Percentiles rank a stretch among this genome's conserved stretches.
Evolutionary conservation across 2,797 vertebrate genomes (phyloP).

Genomic region (Malurus splendens): DNA sequence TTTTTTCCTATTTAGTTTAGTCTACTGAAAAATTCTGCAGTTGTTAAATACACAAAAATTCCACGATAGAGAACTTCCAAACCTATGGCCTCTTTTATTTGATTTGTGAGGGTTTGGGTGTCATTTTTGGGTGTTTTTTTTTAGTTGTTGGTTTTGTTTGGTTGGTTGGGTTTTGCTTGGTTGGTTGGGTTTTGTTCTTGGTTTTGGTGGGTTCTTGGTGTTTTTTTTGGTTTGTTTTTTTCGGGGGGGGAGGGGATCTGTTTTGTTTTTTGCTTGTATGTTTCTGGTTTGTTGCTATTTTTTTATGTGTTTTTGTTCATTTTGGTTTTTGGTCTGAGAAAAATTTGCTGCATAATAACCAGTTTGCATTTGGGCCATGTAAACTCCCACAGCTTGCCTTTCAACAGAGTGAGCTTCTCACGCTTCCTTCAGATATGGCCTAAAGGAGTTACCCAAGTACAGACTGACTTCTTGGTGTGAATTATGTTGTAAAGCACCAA

Average conservation of each 20-base stretch:
- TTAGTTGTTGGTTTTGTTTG: not conserved
- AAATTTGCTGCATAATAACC: not conserved
- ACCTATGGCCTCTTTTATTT: not conserved
- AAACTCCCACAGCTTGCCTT: not conserved
- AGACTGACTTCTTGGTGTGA: fast-evolving
- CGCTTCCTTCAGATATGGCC: not conserved
- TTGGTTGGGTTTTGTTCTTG: too few relatives aligned
- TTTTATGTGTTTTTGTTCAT: too few relatives aligned
- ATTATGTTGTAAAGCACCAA: not conserved
- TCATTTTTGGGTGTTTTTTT: too few relatives aligned
- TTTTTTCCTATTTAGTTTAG: not conserved
- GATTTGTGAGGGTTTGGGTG: not conserved
- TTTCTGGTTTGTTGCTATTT: too few relatives aligned
- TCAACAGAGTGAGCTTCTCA: not conserved
- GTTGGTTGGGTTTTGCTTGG: not conserved
- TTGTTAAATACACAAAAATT: not conserved
- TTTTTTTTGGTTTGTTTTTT: too few relatives aligned
- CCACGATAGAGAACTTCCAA: not conserved
- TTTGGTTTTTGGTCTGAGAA: not conserved
- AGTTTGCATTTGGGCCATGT: not conserved
- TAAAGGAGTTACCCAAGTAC: not conserved
- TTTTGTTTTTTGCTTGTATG: too few relatives aligned
- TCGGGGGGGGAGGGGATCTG: too few relatives aligned
- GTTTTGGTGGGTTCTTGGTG: too few relatives aligned
- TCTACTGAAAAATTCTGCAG: not conserved